Evolutionary conservation across 2,113 vertebrate genomes (phyloP).

Genomic region (Dolichallabes microphthalmus): DNA sequence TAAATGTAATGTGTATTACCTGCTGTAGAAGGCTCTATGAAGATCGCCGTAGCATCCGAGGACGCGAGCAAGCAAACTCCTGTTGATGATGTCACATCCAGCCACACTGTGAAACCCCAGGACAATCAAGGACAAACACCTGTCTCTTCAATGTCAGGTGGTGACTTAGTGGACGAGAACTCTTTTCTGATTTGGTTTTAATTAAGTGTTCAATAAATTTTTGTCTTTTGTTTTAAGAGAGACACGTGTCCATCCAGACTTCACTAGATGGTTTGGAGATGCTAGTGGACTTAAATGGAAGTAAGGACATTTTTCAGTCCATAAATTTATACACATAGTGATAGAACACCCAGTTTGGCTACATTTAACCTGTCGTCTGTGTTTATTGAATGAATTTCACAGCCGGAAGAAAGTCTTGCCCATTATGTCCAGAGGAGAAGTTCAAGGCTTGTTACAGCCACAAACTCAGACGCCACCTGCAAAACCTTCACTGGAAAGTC

Average conservation of each 20-base stretch:
- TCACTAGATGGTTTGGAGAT: constrained; percentile 83
- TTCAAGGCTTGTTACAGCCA: constrained; percentile 88
- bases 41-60: constrained; percentile 4
- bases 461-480: constrained; percentile 89
- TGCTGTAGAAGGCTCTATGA: neutral
- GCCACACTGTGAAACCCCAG: constrained; percentile 23
- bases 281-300: constrained; percentile 79
- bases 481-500: constrained; percentile 97
- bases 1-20: neutral
- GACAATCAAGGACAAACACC: constrained; percentile 29
- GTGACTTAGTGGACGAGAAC: neutral
- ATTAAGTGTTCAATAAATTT: neutral
- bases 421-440: constrained; percentile 90
- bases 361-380: neutral
- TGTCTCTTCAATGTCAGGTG: constrained; percentile 38
- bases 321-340: neutral
- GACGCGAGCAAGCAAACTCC: neutral
- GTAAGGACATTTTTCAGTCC: constrained; percentile 55
- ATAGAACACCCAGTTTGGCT: neutral
- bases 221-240: constrained; percentile 74
- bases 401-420: constrained; percentile 87
- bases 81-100: neutral
- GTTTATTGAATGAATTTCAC: constrained; percentile 1
- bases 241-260: constrained; percentile 90
- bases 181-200: neutral